phyloP scores from a whole-genome alignment of 2,113 vertebrate species.

The Neodontobutis hainanensis region DNA sequence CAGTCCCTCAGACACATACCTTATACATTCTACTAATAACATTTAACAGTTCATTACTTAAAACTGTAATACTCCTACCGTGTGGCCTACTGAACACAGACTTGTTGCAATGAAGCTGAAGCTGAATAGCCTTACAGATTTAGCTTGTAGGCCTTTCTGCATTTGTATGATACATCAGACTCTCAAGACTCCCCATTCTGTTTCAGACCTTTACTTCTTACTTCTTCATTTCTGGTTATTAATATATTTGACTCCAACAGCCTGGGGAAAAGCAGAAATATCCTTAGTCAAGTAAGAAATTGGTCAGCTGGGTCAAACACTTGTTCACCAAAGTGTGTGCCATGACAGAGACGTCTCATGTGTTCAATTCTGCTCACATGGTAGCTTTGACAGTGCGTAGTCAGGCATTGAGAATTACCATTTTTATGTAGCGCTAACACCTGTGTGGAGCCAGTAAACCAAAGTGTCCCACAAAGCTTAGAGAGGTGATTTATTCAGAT shows the following conservation, averaged over 20 bases:
- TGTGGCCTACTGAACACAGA: not conserved
- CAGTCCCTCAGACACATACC: too few species aligned
- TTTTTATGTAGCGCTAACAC: conserved; percentile 12
- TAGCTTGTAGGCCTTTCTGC: not conserved
- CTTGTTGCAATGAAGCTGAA: not conserved
- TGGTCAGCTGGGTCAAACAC: conserved; percentile 1
- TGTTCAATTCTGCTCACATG: not conserved
- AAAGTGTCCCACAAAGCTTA: not conserved
- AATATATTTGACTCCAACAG: not conserved
- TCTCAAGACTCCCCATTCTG: not conserved
- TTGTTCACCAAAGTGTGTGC: not conserved
- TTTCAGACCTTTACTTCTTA: not conserved
- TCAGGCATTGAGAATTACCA: not conserved
- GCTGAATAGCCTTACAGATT: conserved; percentile 3
- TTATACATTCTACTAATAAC: too few species aligned
- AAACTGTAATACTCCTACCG: too few species aligned
- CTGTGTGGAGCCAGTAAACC: not conserved
- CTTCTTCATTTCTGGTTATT: not conserved
- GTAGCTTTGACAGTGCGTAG: not conserved
- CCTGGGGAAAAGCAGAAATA: conserved; percentile 4
- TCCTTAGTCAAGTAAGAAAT: conserved; percentile 3
- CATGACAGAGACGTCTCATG: not conserved
- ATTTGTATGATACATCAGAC: not conserved
- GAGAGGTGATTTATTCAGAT: conserved; percentile 4
- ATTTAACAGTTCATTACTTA: too few species aligned